Evolutionary conservation across 2,113 vertebrate species (phyloP).

Genomic region (Forbesichthys agassizii): DNA sequence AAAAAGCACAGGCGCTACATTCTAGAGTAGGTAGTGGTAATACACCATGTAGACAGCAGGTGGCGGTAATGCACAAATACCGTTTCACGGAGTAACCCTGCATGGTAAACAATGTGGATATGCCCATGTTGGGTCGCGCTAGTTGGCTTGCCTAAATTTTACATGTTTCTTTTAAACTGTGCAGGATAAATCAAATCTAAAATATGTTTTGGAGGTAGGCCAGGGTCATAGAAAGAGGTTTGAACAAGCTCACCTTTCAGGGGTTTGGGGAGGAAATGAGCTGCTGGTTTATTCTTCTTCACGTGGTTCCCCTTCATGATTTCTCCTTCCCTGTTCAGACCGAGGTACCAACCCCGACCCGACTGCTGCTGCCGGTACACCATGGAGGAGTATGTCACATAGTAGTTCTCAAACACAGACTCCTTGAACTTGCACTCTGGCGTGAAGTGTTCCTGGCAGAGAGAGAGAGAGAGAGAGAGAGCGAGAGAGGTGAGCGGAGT

Average conservation of each 20-base stretch:
- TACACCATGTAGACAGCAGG: too few species aligned
- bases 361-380: conserved; percentile 98
- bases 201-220: background rate
- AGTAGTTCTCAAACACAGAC: conserved; percentile 99
- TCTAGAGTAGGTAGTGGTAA: too few species aligned
- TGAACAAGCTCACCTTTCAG: conserved; percentile 86
- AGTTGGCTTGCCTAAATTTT: too few species aligned
- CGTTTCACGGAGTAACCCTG: too few species aligned
- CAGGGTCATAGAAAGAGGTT: background rate
- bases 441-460: conserved; percentile 94
- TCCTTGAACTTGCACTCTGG: conserved; percentile 99
- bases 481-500: too few species aligned
- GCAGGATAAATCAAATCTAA: too few species aligned
- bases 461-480: conserved; percentile 7
- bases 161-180: too few species aligned
- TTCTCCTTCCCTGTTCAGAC: conserved; percentile 99
- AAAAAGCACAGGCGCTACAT: too few species aligned
- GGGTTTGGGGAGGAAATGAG: conserved; percentile 98
- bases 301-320: conserved; percentile 99
- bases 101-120: too few species aligned
- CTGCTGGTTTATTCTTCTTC: conserved; percentile 98
- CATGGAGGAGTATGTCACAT: conserved; percentile 99
- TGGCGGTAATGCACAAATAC: too few species aligned
- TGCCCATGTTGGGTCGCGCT: too few species aligned
- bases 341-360: conserved; percentile 97